A percentile compares a stretch with the other conserved stretches of the same genome.
phyloP scores from a whole-genome alignment of 1,140 invertebrate species.

The Lethrus apterus region DNA sequence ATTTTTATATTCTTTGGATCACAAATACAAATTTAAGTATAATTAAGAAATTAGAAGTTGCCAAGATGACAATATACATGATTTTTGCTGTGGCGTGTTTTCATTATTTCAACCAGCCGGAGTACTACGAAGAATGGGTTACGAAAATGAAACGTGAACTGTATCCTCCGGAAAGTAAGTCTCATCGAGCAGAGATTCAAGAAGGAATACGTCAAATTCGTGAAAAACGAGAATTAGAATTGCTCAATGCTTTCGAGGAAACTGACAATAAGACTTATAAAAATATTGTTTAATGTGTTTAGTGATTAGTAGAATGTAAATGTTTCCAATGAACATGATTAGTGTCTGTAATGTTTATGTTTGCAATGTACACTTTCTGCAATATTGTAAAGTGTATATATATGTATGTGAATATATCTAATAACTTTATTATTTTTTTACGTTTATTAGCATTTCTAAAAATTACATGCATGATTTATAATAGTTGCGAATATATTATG shows the following conservation, averaged over 20 bases:
- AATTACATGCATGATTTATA: not conserved
- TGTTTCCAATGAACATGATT: no score
- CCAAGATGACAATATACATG: conserved; percentile 77
- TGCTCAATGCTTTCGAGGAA: conserved; percentile 41
- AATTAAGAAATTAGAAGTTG: conserved; percentile 73
- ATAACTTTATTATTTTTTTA: not conserved
- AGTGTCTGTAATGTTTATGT: no score
- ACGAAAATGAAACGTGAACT: conserved; percentile 59
- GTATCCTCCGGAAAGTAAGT: conserved; percentile 59
- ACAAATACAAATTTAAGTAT: no score
- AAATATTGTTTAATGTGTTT: no score
- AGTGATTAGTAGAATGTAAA: no score
- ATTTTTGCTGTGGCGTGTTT: conserved; percentile 76
- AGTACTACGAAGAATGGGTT: conserved; percentile 73
- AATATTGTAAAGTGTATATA: no score
- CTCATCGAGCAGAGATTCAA: conserved; percentile 49
- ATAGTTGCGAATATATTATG: not conserved
- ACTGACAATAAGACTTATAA: no score
- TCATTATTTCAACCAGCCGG: conserved; percentile 78
- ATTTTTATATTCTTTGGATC: no score
- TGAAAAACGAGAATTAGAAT: conserved; percentile 40
- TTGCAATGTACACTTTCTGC: no score
- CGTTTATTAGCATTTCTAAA: not conserved
- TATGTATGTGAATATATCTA: no score
- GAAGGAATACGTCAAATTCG: conserved; percentile 51